These are phyloP conservation scores for Drosophila incognita DNA, from an alignment of 2,888 invertebrate genomes.

Conservation along the genomic window DNA sequence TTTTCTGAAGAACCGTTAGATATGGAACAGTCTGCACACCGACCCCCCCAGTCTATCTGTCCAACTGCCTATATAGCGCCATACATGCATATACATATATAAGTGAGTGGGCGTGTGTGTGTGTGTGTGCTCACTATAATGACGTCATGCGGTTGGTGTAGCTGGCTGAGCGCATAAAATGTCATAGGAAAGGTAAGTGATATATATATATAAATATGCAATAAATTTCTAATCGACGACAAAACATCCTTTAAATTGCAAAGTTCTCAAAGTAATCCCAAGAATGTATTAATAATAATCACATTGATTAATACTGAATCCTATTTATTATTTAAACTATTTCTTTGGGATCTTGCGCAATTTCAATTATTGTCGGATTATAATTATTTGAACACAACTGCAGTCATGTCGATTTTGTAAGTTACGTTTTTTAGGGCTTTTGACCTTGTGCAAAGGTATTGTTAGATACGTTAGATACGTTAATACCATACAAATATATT, in stretches of 20 bases:
- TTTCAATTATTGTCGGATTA: not conserved
- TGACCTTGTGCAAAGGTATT: slow-evolving; percentile 36
- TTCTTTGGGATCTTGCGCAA: not conserved
- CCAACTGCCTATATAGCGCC: slow-evolving; percentile 17
- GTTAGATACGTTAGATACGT: slow-evolving; percentile 3
- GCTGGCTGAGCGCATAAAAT: slow-evolving; percentile 44
- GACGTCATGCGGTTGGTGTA: slow-evolving; percentile 55
- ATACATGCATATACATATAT: slow-evolving; percentile 32
- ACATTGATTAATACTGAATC: not conserved
- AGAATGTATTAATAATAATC: not conserved
- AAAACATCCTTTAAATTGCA: slow-evolving; percentile 51
- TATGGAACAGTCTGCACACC: slow-evolving; percentile 38
- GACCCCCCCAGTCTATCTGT: slow-evolving; percentile 54
- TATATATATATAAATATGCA: not conserved
- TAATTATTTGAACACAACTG: not conserved
- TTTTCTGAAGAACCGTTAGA: slow-evolving; percentile 72
- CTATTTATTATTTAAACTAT: not conserved
- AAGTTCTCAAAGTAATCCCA: slow-evolving; percentile 63
- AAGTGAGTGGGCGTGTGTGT: slow-evolving; percentile 19
- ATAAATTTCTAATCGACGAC: not conserved
- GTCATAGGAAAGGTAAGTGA: slow-evolving; percentile 65
- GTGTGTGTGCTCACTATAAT: slow-evolving; percentile 38
- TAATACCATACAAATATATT: slow-evolving; percentile 7
- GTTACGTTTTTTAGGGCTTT: slow-evolving; percentile 15
- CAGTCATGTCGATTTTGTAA: not conserved